Conservation (phyloP, 35 echinoderm and acorn worm species). For the Patiria miniata region DNA sequence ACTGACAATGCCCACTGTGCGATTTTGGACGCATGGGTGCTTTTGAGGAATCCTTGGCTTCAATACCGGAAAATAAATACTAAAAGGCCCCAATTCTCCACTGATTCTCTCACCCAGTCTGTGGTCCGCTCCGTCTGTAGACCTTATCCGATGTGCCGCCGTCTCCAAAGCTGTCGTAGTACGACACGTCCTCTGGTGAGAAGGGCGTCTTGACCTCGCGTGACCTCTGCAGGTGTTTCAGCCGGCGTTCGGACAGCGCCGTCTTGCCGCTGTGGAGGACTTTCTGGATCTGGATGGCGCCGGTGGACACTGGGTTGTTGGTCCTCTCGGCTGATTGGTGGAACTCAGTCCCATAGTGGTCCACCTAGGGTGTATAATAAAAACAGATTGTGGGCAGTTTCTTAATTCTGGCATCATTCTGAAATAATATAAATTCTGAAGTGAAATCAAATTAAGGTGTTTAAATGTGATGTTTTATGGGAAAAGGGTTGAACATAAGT, state of each 20-base stretch:
- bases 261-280: not conserved
- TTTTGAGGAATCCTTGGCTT: too few species aligned
- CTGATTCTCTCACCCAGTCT: too few species aligned
- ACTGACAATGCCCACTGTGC: too few species aligned
- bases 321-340: not conserved
- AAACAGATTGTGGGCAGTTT: not conserved
- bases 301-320: not conserved
- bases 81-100: too few species aligned
- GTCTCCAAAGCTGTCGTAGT: constrained; percentile 14
- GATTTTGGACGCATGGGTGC: too few species aligned
- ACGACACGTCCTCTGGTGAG: constrained; percentile 14
- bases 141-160: not conserved
- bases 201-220: not conserved
- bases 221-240: constrained; percentile 19
- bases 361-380: not conserved
- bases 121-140: constrained; percentile 10
- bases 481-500: too few species aligned
- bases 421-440: too few species aligned
- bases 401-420: too few species aligned
- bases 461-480: too few species aligned
- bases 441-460: too few species aligned
- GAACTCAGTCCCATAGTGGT: not conserved
- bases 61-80: too few species aligned
- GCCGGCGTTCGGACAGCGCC: not conserved
- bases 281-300: constrained; percentile 3